A percentile compares a stretch with the other conserved stretches of the same genome.
These are phyloP conservation scores for Heliothis peltigera DNA, from an alignment of 2,888 invertebrate genomes.

Conservation along the genomic window DNA sequence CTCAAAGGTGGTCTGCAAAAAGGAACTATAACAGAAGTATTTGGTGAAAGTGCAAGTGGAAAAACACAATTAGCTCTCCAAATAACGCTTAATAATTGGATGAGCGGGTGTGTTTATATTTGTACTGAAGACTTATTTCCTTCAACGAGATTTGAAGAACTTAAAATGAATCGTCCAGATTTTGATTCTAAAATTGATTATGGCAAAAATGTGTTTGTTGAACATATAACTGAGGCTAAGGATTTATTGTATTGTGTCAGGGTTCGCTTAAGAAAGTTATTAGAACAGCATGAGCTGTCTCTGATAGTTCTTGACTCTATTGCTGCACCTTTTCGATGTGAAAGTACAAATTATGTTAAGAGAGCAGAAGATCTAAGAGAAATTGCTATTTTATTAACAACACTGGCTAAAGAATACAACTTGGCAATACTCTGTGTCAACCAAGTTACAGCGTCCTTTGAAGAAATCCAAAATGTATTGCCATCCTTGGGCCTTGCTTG, in stretches of 20 bases:
- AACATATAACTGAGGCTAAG: constrained; percentile 81
- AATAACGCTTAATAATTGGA: constrained; percentile 91
- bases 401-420: constrained; percentile 75
- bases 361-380: constrained; percentile 85
- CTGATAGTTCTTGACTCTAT: constrained; percentile 83
- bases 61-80: constrained; percentile 95
- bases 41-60: constrained; percentile 94
- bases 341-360: constrained; percentile 80
- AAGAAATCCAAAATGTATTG: constrained; percentile 69
- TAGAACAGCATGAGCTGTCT: constrained; percentile 70
- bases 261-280: constrained; percentile 78
- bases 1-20: constrained; percentile 92
- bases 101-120: constrained; percentile 91
- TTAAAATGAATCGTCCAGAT: constrained; percentile 67
- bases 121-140: constrained; percentile 93
- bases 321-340: constrained; percentile 85
- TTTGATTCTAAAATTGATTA: constrained; percentile 64
- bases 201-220: constrained; percentile 81
- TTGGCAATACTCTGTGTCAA: constrained; percentile 83
- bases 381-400: constrained; percentile 74
- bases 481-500: constrained; percentile 85
- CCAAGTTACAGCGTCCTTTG: constrained; percentile 82
- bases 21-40: constrained; percentile 93
- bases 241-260: constrained; percentile 81
- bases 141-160: constrained; percentile 81